Percentiles rank a stretch among this genome's conserved stretches.
phyloP scores from a whole-genome alignment of 2,113 vertebrate genomes.

The Capreolus pygargus region DNA sequence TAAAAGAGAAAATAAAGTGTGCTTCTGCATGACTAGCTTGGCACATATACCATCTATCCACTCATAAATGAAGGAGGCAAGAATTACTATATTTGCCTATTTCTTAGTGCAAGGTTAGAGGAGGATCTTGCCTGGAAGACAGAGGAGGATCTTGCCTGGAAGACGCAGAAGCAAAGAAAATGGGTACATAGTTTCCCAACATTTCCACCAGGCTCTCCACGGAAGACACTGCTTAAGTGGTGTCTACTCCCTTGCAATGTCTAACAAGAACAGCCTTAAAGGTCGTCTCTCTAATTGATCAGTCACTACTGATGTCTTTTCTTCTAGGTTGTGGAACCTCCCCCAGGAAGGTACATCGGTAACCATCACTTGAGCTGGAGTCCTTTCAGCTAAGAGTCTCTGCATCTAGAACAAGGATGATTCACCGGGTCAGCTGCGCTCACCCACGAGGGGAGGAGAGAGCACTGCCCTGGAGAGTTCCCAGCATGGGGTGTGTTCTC shows the following conservation, averaged over 20 bases:
- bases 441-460: not conserved
- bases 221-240: not conserved
- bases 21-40: not conserved
- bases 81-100: not conserved
- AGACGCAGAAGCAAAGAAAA: not conserved
- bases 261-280: not conserved
- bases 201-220: not conserved
- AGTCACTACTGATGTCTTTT: not conserved
- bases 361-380: not conserved
- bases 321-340: not conserved
- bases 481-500: constrained; percentile 47
- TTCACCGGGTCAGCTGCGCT: not conserved
- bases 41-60: not conserved
- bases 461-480: not conserved
- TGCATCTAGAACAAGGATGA: not conserved
- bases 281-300: not conserved
- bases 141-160: not conserved
- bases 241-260: not conserved
- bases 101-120: not conserved
- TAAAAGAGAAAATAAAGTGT: not conserved
- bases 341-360: not conserved
- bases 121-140: not conserved
- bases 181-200: not conserved
- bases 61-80: not conserved
- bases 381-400: not conserved